Percentiles rank a stretch among this genome's conserved stretches.
These are phyloP conservation scores for Pollenia labialis DNA, from an alignment of 2,888 invertebrate species.

Conservation along the genomic window DNA sequence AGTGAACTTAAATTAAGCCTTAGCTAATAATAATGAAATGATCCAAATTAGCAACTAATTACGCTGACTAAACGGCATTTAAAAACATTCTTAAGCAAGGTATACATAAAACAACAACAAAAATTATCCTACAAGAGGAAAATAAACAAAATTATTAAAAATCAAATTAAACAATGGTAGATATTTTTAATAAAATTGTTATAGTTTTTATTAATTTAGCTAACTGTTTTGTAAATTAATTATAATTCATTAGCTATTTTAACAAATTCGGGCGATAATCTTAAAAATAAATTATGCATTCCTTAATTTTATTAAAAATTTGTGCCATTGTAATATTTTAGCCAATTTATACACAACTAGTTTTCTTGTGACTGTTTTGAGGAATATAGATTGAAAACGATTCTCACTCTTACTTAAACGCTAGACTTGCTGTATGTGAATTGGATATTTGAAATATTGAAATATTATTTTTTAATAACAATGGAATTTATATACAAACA, in stretches of 20 bases:
- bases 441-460: background rate
- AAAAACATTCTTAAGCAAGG: conserved; percentile 19
- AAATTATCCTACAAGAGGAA: background rate
- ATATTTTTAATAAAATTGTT: background rate
- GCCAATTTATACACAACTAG: too few species aligned
- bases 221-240: too few species aligned
- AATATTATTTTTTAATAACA: conserved; percentile 44
- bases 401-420: too few species aligned
- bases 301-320: conserved; percentile 18
- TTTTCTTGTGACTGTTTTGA: too few species aligned
- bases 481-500: conserved; percentile 70
- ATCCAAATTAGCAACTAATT: conserved; percentile 9
- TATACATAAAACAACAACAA: conserved; percentile 20
- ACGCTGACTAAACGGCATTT: conserved; percentile 30
- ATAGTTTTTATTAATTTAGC: too few species aligned
- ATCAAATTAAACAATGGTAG: background rate
- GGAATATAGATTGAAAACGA: too few species aligned
- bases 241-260: too few species aligned
- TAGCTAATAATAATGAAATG: background rate
- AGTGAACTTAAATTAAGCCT: conserved; percentile 26
- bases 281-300: too few species aligned
- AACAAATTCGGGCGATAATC: too few species aligned
- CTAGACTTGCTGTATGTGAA: too few species aligned
- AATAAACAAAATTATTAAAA: conserved; percentile 19
- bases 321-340: conserved; percentile 39